phyloP scores from a whole-genome alignment of 2,888 invertebrate genomes.

The Watsonalla cultraria region DNA sequence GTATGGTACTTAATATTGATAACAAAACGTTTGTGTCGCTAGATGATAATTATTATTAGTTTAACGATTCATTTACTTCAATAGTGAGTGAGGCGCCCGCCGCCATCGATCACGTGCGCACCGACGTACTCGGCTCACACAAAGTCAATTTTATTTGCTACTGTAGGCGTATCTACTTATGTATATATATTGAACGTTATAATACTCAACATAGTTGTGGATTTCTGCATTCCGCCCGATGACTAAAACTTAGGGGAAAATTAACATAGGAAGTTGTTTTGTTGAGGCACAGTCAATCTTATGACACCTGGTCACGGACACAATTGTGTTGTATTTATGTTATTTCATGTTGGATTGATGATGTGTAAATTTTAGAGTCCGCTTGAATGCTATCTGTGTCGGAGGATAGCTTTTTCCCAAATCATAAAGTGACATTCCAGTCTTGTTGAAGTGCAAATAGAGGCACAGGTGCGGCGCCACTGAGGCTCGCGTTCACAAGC shows the following conservation, averaged over 20 bases:
- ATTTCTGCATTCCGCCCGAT: slow-evolving; percentile 80
- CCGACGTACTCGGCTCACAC: slow-evolving; percentile 57
- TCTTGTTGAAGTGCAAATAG: slow-evolving; percentile 70
- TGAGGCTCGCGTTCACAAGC: slow-evolving; percentile 62
- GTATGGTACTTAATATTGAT: slow-evolving; percentile 64
- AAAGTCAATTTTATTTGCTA: slow-evolving; percentile 64
- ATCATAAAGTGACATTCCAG: slow-evolving; percentile 75
- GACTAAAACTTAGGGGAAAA: slow-evolving; percentile 75
- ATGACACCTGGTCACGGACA: slow-evolving; percentile 50
- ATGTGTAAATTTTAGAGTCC: slow-evolving; percentile 45
- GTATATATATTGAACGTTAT: slow-evolving; percentile 75
- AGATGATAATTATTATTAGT: slow-evolving; percentile 51
- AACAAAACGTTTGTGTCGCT: slow-evolving; percentile 65
- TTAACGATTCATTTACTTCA: slow-evolving; percentile 50
- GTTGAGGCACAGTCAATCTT: slow-evolving; percentile 47
- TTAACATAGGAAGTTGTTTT: slow-evolving; percentile 60
- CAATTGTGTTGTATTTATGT: slow-evolving; percentile 32
- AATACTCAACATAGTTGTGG: slow-evolving; percentile 79
- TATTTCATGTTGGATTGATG: slow-evolving; percentile 37
- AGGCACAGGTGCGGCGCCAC: slow-evolving; percentile 44
- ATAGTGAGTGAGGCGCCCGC: slow-evolving; percentile 48
- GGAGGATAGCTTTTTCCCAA: slow-evolving; percentile 62
- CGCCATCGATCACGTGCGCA: slow-evolving; percentile 34
- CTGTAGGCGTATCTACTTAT: slow-evolving; percentile 70
- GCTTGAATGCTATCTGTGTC: slow-evolving; percentile 37